Evolutionary conservation across 2,797 vertebrate species (phyloP).

Genomic region (Anableps anableps): DNA sequence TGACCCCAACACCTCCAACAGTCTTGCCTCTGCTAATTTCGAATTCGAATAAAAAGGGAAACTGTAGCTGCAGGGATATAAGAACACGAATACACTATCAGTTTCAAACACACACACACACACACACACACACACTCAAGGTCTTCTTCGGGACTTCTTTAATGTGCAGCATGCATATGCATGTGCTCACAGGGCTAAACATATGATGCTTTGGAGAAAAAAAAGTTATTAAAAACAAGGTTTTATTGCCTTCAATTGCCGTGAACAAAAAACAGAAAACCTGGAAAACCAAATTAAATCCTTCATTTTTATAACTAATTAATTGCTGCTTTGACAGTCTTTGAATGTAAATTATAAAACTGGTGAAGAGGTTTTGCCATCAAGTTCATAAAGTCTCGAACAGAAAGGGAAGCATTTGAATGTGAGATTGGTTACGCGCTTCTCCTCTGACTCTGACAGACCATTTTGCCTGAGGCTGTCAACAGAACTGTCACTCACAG

Average conservation of each 20-base stretch:
- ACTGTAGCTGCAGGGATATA: neutral
- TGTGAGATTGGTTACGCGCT: slow-evolving; percentile 1
- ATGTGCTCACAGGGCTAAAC: neutral
- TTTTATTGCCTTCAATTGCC: neutral
- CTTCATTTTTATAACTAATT: neutral
- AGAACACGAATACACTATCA: accelerated
- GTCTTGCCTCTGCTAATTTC: slow-evolving; percentile 11
- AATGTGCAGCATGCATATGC: slow-evolving; percentile 1
- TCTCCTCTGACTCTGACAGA: slow-evolving; percentile 7
- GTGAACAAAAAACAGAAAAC: neutral
- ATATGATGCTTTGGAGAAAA: neutral
- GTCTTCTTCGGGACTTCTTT: neutral
- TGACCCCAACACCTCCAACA: slow-evolving; percentile 4
- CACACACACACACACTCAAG: neutral
- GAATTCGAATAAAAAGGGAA: neutral
- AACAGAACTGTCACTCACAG: slow-evolving; percentile 38
- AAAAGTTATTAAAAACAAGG: slow-evolving; percentile 31
- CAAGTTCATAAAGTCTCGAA: neutral
- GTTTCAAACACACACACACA: slow-evolving; percentile 12
- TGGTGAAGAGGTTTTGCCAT: neutral
- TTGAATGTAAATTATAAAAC: neutral
- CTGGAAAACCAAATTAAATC: neutral
- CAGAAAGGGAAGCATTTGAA: neutral
- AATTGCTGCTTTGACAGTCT: neutral
- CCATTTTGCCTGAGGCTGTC: neutral